phyloP scores from a whole-genome alignment of 2,113 vertebrate genomes.

The Onychorhynchus coronatus region DNA sequence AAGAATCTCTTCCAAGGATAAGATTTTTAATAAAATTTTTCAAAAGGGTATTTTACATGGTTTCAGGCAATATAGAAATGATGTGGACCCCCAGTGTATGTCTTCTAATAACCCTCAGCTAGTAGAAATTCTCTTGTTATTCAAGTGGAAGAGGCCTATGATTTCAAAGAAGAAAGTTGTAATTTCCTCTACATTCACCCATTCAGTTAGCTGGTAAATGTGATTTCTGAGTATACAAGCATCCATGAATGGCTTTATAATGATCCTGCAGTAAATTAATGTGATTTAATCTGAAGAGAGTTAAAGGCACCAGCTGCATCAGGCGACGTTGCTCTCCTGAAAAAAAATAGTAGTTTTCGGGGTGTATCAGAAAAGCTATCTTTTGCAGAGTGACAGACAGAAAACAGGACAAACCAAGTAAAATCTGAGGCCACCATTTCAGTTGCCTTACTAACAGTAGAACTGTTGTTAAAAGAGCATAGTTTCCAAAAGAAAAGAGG shows the following conservation, averaged over 20 bases:
- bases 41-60: not conserved
- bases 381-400: not conserved
- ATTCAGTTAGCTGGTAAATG: conserved; percentile 59
- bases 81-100: not conserved
- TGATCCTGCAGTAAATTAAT: conserved; percentile 64
- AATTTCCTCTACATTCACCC: conserved; percentile 60
- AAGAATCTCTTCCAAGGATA: not conserved
- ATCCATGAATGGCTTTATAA: conserved; percentile 57
- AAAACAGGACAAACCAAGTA: not conserved
- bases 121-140: conserved; percentile 34
- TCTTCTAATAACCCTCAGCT: not conserved
- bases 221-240: conserved; percentile 61
- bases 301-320: conserved; percentile 57
- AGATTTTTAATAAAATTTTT: not conserved
- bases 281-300: conserved; percentile 59
- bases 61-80: not conserved
- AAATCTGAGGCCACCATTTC: not conserved
- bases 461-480: not conserved
- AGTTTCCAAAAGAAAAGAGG: not conserved
- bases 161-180: conserved; percentile 64
- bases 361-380: not conserved
- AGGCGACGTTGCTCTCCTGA: not conserved
- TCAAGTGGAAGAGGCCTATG: conserved; percentile 53
- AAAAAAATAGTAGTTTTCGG: not conserved
- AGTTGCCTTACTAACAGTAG: not conserved